A percentile compares a stretch with the other conserved stretches of the same genome.
Evolutionary conservation across 2,113 vertebrate genomes (phyloP).

Genomic region (Ammospiza caudacuta): DNA sequence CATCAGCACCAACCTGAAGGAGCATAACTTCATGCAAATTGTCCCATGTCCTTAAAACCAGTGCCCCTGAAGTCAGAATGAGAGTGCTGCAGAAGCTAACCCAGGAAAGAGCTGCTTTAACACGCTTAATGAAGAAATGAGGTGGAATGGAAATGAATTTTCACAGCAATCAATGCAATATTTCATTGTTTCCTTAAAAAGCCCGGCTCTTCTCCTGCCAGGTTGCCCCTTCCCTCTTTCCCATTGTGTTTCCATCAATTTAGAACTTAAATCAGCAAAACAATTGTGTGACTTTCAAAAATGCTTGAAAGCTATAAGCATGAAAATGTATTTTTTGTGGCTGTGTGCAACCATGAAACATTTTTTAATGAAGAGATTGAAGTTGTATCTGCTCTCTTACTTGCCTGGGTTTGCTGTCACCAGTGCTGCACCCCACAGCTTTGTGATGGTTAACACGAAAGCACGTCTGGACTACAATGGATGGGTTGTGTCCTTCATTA

Average conservation of each 20-base stretch:
- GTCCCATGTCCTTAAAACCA: neutral
- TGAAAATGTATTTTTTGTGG: conserved; percentile 51
- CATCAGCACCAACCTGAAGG: neutral
- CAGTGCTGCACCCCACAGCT: neutral
- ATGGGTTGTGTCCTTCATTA: neutral
- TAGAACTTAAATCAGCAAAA: conserved; percentile 50
- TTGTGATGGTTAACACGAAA: neutral
- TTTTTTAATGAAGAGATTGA: conserved; percentile 44
- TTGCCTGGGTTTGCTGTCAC: neutral
- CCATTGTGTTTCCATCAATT: conserved; percentile 21
- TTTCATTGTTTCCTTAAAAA: conserved; percentile 1
- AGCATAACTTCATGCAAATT: neutral
- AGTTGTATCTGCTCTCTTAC: neutral
- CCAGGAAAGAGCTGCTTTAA: neutral
- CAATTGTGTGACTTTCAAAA: conserved; percentile 45
- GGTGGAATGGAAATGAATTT: conserved; percentile 9
- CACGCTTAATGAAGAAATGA: neutral
- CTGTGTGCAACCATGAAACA: neutral
- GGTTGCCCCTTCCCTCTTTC: conserved; percentile 1
- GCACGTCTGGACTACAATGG: neutral
- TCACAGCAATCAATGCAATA: neutral
- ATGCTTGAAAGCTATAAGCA: neutral
- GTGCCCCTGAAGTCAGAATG: neutral
- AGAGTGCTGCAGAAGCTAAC: neutral
- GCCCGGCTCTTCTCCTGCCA: neutral